Percentiles rank a stretch among this genome's conserved stretches.
Evolutionary conservation across 1,140 invertebrate genomes (phyloP).

Genomic region (Pseudobourletiella spinata): DNA sequence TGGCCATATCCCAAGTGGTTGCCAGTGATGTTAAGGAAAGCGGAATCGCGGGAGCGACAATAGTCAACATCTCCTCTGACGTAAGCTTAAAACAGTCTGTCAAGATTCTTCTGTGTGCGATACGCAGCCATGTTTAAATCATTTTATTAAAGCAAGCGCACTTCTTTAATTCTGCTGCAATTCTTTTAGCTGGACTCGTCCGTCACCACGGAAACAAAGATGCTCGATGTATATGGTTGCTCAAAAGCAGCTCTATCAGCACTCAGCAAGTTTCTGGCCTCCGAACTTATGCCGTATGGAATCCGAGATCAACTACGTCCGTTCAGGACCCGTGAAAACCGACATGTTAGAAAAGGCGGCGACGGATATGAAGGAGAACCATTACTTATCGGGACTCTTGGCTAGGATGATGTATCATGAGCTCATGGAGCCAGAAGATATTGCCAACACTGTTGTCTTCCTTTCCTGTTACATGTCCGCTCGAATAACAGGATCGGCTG

Average conservation of each 20-base stretch:
- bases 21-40: slow-evolving; percentile 2
- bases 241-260: slow-evolving; percentile 19
- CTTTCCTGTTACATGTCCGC: background rate
- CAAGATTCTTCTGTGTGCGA: background rate
- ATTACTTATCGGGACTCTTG: background rate
- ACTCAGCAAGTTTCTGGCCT: slow-evolving; percentile 18
- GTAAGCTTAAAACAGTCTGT: background rate
- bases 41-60: slow-evolving; percentile 14
- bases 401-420: background rate
- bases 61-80: slow-evolving; percentile 17
- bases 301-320: slow-evolving; percentile 21
- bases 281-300: slow-evolving; percentile 7
- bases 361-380: background rate
- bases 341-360: background rate
- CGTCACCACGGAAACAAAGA: slow-evolving; percentile 9
- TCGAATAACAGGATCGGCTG: background rate
- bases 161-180: background rate
- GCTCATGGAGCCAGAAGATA: slow-evolving; percentile 36
- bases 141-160: background rate
- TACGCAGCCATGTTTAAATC: background rate
- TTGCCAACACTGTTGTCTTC: slow-evolving; percentile 50
- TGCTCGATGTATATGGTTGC: slow-evolving; percentile 7
- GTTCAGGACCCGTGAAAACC: slow-evolving; percentile 8
- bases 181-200: slow-evolving; percentile 2
- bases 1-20: slow-evolving; percentile 11